Conservation (phyloP, 2,797 vertebrate genomes). For the Sylvilagus floridanus region DNA sequence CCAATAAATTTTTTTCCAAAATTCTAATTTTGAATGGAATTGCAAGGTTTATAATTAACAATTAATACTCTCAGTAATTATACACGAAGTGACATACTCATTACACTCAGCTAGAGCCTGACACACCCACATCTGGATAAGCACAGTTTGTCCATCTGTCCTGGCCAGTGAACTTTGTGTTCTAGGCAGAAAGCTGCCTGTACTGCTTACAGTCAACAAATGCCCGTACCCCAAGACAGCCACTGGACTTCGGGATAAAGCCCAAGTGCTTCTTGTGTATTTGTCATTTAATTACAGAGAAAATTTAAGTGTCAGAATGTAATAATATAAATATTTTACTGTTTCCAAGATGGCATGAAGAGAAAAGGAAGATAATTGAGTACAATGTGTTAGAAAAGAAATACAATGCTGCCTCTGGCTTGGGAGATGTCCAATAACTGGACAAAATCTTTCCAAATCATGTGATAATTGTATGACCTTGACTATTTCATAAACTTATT, state of each 20-base stretch:
- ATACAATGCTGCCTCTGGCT: background rate
- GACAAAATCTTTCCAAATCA: background rate
- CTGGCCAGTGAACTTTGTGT: background rate
- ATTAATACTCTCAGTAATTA: background rate
- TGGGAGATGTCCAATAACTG: background rate
- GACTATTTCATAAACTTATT: background rate
- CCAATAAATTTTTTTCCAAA: background rate
- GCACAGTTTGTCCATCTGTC: background rate
- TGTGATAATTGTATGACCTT: background rate
- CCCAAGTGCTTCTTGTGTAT: background rate
- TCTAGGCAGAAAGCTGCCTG: background rate
- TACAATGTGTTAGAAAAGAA: background rate
- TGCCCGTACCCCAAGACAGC: rapidly evolving
- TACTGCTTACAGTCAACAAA: background rate
- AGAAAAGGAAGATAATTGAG: background rate
- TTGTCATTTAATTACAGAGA: background rate
- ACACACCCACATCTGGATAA: background rate
- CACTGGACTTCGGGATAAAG: background rate
- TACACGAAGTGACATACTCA: background rate
- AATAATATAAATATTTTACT: background rate
- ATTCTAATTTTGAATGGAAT: background rate
- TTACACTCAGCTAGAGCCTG: background rate
- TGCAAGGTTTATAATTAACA: background rate
- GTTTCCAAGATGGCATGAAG: background rate
- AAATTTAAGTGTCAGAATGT: background rate